Percentiles rank a stretch among this genome's conserved stretches.
These are phyloP conservation scores for Agrypnia vestita DNA, from an alignment of 1,140 invertebrate species.

Conservation along the genomic window DNA sequence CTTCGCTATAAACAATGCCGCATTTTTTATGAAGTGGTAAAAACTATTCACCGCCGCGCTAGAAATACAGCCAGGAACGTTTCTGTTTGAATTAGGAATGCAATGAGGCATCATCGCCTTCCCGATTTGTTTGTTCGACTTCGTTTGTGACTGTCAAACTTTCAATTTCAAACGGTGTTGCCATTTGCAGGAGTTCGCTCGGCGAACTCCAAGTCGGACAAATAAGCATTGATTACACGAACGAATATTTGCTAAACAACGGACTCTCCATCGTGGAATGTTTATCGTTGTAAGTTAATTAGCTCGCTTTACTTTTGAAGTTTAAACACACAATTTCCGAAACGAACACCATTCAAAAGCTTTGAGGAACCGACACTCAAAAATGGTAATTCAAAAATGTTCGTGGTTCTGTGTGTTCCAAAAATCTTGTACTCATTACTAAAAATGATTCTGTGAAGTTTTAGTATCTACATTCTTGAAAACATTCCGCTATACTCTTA, in stretches of 20 bases:
- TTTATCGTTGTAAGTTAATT: constrained; percentile 20
- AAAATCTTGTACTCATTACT: neutral
- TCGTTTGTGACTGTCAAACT: constrained; percentile 39
- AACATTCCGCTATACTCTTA: constrained; percentile 33
- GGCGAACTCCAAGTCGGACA: constrained; percentile 19
- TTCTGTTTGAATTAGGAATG: constrained; percentile 46
- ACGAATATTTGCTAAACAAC: constrained; percentile 13
- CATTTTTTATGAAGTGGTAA: no score
- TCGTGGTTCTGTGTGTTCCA: no score
- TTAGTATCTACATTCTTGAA: constrained; percentile 36
- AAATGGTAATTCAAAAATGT: neutral
- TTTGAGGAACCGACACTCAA: neutral
- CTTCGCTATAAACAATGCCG: no score
- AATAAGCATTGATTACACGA: constrained; percentile 36
- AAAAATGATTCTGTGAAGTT: constrained; percentile 2
- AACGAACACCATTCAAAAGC: neutral
- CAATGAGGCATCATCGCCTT: constrained; percentile 44
- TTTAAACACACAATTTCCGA: no score
- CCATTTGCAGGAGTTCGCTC: constrained; percentile 31
- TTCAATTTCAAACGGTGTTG: constrained; percentile 36
- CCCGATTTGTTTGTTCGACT: constrained; percentile 38
- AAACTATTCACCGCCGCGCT: no score
- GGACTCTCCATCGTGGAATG: neutral
- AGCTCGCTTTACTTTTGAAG: constrained; percentile 9
- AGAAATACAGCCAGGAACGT: neutral